Base-by-base conservation (phyloP, 2,113 vertebrate species). In the Gallinago media region DNA sequence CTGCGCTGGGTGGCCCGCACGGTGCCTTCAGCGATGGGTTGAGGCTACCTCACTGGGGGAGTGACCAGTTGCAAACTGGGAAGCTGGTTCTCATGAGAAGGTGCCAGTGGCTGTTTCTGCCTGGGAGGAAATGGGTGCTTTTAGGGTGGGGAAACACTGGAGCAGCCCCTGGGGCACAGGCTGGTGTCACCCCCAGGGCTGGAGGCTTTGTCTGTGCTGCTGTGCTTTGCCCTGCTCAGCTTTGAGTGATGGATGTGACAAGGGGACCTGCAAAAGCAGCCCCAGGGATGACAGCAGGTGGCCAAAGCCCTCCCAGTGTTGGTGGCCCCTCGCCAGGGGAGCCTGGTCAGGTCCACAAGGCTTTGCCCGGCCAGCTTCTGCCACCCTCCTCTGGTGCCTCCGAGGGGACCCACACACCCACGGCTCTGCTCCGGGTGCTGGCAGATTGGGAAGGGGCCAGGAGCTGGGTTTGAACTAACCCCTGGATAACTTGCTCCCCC, bases 1-100 rank as follows among this genome's bases (percentile, higher is more conserved):
- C 26, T 6, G 4, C 0, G 1, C 71, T 62, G 59, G 16, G 11
- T 77, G 2, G 0, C 59, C 63, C 1, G 0, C 44, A 10, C 0
- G 0, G 38, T 49, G 59, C 74, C n/a, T 26, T 55, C 22, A 17
- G 21, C 0, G 6, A 10, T 2, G 5, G 22, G n/a, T 31, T 21
- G 65, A 87, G 59, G 42, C 5, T 8, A 15, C 4, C 23, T 62
- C 36, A 8, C 61, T 13, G 62, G 31, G 32, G 68, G 26, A 9
- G 61, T 0, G 47, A 49, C 54, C 91, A 8, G 71, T 21, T 80
- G n/a, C 38, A 56, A 82, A 85, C 42, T 29, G 76, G 84, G 38
- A 81, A 77, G 38, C 10, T 44, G 79, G 26, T 76, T 56, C 63
- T 88, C 7, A 0, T 3, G 25, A 59, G 70, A 34, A 67, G 44